Percentiles rank a stretch among this genome's conserved stretches.
Evolutionary conservation across 2,113 vertebrate species (phyloP).

Genomic region (Meriones unguiculatus): DNA sequence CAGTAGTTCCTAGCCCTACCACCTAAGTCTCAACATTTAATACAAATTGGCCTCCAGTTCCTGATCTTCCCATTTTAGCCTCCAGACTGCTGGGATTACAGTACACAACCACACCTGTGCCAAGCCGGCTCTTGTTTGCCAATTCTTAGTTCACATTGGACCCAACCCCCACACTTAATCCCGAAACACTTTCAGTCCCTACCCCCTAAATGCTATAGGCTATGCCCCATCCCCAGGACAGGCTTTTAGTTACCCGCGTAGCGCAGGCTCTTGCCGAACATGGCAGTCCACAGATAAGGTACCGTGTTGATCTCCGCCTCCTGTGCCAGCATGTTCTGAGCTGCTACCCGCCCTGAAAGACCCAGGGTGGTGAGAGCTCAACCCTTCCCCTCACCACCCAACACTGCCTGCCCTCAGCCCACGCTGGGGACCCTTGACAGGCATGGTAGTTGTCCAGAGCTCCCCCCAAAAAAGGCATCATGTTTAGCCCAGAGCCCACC

Average conservation of each 20-base stretch:
- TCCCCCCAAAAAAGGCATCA: background rate
- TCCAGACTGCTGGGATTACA: background rate
- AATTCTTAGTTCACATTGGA: background rate
- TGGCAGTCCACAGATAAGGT: conserved; percentile 97
- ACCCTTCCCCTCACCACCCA: background rate
- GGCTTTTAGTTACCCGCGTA: conserved; percentile 90
- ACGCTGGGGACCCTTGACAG: background rate
- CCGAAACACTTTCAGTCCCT: background rate
- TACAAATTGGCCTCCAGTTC: background rate
- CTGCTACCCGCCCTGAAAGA: conserved; percentile 92
- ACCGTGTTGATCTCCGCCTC: conserved; percentile 94
- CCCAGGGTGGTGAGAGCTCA: background rate
- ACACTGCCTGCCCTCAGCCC: background rate
- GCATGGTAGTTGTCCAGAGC: background rate
- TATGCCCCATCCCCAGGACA: background rate
- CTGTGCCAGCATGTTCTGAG: conserved; percentile 96
- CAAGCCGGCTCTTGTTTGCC: background rate
- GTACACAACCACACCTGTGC: background rate
- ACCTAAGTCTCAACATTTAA: background rate
- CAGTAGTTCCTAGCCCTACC: background rate
- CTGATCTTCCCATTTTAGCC: background rate
- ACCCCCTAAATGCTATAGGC: background rate
- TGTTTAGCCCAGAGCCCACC: background rate
- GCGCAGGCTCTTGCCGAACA: conserved; percentile 98
- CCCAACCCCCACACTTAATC: background rate